These are phyloP conservation scores for Nemoura dubitans DNA, from an alignment of 2,888 invertebrate species.

Conservation along the genomic window DNA sequence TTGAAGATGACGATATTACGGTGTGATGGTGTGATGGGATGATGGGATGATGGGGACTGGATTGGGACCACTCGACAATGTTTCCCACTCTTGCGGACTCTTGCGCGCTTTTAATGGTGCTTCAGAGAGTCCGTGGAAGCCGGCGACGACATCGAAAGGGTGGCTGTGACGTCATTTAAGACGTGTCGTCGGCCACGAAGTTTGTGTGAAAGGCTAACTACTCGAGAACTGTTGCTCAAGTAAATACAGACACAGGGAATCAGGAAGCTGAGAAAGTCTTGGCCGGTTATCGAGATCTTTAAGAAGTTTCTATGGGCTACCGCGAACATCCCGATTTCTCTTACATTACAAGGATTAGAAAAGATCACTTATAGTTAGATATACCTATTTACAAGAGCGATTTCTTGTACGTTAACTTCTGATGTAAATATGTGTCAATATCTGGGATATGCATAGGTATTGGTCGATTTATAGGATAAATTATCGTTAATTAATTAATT, in stretches of 20 bases:
- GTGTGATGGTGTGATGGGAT: conserved; percentile 31
- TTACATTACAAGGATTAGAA: not conserved
- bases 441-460: too few relatives aligned
- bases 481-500: too few relatives aligned
- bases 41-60: conserved; percentile 35
- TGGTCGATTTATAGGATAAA: too few relatives aligned
- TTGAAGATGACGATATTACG: conserved; percentile 12
- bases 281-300: not conserved
- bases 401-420: too few relatives aligned
- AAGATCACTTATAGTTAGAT: not conserved
- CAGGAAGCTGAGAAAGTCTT: not conserved
- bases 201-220: conserved; percentile 30
- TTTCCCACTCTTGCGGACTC: conserved; percentile 35
- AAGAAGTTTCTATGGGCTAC: not conserved
- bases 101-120: conserved; percentile 36
- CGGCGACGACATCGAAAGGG: conserved; percentile 30
- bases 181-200: conserved; percentile 28
- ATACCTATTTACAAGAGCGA: too few relatives aligned
- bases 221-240: conserved; percentile 36
- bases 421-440: too few relatives aligned
- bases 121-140: conserved; percentile 21
- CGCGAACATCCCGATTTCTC: not conserved
- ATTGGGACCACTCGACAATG: conserved; percentile 41
- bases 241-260: conserved; percentile 16
- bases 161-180: conserved; percentile 36